These are phyloP conservation scores for Corapipo altera DNA, from an alignment of 2,113 vertebrate genomes.

Conservation along the genomic window DNA sequence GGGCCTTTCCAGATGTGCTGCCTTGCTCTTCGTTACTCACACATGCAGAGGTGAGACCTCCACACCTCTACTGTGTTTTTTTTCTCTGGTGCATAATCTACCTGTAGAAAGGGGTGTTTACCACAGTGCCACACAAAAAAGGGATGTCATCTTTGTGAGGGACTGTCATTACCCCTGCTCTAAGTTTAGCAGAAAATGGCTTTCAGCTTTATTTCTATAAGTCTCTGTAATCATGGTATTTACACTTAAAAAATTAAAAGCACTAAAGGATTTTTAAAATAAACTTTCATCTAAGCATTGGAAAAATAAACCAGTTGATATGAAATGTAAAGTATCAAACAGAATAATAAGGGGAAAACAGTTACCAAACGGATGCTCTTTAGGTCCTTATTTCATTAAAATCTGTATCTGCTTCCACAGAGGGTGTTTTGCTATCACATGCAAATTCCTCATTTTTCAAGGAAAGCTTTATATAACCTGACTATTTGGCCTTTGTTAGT, in stretches of 20 bases:
- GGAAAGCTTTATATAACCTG: not conserved
- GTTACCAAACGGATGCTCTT: not conserved
- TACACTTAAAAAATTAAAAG: not conserved
- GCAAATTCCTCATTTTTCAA: constrained; percentile 39
- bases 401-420: not conserved
- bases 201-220: not conserved
- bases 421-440: not conserved
- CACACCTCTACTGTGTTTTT: not conserved
- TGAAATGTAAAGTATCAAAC: not conserved
- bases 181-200: not conserved
- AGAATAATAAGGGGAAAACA: not conserved
- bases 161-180: not conserved
- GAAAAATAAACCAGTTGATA: not conserved
- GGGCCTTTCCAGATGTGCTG: not conserved
- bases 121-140: not conserved
- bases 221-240: not conserved
- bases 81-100: not conserved
- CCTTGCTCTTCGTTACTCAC: not conserved
- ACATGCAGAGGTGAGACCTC: not conserved
- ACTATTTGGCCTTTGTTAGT: constrained; percentile 39
- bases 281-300: not conserved
- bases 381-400: not conserved
- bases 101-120: not conserved
- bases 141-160: accelerated
- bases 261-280: not conserved